A percentile compares a stretch with the other conserved stretches of the same genome.
phyloP scores from a whole-genome alignment of 2,113 vertebrate genomes.

The Pogonocichla stellata region DNA sequence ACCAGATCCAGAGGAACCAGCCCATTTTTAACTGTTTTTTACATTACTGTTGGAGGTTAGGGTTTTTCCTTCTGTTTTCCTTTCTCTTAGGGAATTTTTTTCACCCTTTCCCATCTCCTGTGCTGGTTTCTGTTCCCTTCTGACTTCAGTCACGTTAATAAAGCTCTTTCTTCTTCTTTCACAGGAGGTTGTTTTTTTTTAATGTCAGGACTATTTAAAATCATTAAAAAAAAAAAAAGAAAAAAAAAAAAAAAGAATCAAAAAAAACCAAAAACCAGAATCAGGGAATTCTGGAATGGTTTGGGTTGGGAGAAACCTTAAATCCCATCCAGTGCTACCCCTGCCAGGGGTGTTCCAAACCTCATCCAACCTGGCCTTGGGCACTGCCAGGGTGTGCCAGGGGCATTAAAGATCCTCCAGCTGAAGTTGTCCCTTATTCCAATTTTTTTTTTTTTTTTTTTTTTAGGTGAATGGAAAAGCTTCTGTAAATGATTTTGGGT shows the following conservation, averaged over 20 bases:
- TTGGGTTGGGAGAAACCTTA: neutral
- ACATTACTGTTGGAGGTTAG: neutral
- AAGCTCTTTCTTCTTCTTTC: neutral
- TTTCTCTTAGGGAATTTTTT: neutral
- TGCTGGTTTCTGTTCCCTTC: neutral
- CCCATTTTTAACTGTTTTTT: neutral
- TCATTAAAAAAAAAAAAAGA: no score
- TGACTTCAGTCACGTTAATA: neutral
- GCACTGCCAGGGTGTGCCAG: accelerated
- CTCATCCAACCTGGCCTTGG: neutral
- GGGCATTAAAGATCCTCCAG: neutral
- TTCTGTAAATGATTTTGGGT: neutral
- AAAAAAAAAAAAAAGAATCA: no score
- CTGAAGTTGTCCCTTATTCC: neutral
- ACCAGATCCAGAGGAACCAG: neutral
- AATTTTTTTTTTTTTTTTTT: no score
- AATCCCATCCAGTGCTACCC: accelerated
- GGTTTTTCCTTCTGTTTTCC: neutral
- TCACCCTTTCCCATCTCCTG: neutral
- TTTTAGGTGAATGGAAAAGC: neutral
- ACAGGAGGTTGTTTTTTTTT: neutral
- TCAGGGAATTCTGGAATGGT: neutral
- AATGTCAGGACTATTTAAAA: no score
- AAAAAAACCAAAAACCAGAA: no score
- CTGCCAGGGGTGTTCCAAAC: accelerated